Conservation (phyloP, 2,888 invertebrate genomes). For the Artemia sinica region DNA sequence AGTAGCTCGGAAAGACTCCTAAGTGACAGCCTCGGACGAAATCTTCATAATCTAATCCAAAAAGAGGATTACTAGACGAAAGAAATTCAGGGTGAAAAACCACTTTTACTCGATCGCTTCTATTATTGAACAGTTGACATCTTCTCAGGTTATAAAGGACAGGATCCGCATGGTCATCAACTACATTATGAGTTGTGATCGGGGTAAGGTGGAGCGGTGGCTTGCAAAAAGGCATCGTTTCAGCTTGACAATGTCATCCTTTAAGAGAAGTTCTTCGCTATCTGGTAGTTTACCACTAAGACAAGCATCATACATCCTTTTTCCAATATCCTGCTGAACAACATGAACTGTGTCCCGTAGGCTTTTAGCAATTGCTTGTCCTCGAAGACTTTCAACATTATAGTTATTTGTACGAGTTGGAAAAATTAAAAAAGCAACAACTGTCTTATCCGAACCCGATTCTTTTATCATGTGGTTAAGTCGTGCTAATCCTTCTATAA, state of each 20-base stretch:
- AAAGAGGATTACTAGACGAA: constrained; percentile 87
- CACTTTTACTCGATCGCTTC: constrained; percentile 86
- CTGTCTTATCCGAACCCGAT: constrained; percentile 67
- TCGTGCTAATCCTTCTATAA: constrained; percentile 86
- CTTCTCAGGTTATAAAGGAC: constrained; percentile 69
- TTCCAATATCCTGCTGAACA: constrained; percentile 84
- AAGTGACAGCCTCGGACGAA: constrained; percentile 97
- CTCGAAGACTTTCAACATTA: constrained; percentile 90
- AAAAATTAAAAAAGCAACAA: constrained; percentile 95
- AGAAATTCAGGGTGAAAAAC: constrained; percentile 99
- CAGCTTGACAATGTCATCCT: constrained; percentile 82
- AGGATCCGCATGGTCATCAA: constrained; percentile 71
- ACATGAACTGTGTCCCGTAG: constrained; percentile 77
- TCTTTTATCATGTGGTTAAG: constrained; percentile 87
- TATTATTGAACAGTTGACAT: constrained; percentile 82
- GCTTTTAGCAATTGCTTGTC: constrained; percentile 94
- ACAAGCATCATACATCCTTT: constrained; percentile 80
- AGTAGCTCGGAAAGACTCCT: constrained; percentile 97
- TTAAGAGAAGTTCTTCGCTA: constrained; percentile 58
- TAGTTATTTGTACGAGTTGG: constrained; percentile 95
- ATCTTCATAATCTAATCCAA: constrained; percentile 95
- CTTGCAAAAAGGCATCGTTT: constrained; percentile 87
- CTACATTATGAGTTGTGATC: constrained; percentile 92
- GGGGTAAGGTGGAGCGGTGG: constrained; percentile 81
- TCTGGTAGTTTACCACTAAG: constrained; percentile 77